A percentile compares a stretch with the other conserved stretches of the same genome.
Conservation (phyloP, 2,888 invertebrate species). For the Diploptera punctata region DNA sequence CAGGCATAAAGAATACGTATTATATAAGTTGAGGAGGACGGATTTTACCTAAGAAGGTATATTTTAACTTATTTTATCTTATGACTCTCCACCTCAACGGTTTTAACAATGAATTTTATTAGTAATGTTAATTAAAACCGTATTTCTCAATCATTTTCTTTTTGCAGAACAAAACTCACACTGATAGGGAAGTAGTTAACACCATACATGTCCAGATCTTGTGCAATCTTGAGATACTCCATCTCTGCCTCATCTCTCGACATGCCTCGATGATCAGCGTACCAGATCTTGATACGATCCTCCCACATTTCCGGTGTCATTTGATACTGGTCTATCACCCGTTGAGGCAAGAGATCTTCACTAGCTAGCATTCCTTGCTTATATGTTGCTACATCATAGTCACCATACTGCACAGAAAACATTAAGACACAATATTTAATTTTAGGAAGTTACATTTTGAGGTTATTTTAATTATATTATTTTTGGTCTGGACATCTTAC, state of each 20-base stretch:
- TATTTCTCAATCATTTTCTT: no score
- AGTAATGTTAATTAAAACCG: neutral
- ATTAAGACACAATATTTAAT: no score
- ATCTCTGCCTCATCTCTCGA: conserved; percentile 97
- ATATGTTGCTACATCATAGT: conserved; percentile 90
- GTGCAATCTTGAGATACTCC: conserved; percentile 98
- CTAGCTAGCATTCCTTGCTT: conserved; percentile 92
- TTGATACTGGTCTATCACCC: conserved; percentile 98
- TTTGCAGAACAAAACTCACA: no score
- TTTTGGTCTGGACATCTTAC: no score
- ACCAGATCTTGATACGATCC: conserved; percentile 96
- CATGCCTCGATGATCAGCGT: conserved; percentile 97
- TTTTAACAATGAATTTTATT: no score
- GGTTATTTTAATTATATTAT: no score
- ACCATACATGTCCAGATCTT: conserved; percentile 97
- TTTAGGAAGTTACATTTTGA: no score
- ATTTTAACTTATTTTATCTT: no score
- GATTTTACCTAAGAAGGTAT: no score
- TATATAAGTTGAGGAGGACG: no score
- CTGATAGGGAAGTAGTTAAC: conserved; percentile 95
- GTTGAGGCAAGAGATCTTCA: conserved; percentile 90
- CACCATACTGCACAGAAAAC: conserved; percentile 80
- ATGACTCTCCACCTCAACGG: no score
- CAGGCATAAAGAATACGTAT: no score
- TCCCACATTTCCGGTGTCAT: conserved; percentile 99